Conservation (phyloP, 2,797 vertebrate genomes). For the Sebastolobus alascanus region DNA sequence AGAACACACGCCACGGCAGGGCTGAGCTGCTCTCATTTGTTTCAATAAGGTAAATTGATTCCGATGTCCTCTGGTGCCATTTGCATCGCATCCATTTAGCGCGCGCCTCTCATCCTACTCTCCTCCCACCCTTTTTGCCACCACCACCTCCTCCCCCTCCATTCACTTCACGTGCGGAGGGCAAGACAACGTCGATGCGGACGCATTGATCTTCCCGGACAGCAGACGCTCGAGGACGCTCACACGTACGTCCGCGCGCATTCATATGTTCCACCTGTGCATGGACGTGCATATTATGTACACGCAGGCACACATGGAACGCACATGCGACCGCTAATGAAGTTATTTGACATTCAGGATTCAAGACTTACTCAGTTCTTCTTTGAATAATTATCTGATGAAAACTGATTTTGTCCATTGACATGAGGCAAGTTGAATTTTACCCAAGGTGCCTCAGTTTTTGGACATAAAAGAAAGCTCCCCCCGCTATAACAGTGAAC, state of each 20-base stretch:
- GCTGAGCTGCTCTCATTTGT: slow-evolving; percentile 84
- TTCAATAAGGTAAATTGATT: slow-evolving; percentile 89
- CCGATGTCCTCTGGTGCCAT: slow-evolving; percentile 82
- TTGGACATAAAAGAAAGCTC: not conserved
- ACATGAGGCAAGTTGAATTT: not conserved
- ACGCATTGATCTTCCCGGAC: slow-evolving; percentile 72
- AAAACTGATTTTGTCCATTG: too few relatives aligned
- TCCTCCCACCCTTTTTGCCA: slow-evolving; percentile 41
- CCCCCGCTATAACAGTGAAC: not conserved
- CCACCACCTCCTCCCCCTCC: slow-evolving; percentile 51
- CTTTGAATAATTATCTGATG: too few relatives aligned
- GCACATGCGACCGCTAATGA: not conserved
- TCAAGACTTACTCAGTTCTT: not conserved
- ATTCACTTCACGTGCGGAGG: slow-evolving; percentile 73
- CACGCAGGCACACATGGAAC: slow-evolving; percentile 12
- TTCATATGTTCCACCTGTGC: slow-evolving; percentile 40
- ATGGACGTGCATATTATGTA: slow-evolving; percentile 15
- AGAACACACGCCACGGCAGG: slow-evolving; percentile 58
- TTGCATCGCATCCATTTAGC: slow-evolving; percentile 84
- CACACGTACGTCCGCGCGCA: not conserved
- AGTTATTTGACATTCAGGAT: slow-evolving; percentile 9
- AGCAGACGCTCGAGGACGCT: slow-evolving; percentile 41
- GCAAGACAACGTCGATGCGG: slow-evolving; percentile 69
- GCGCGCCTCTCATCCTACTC: slow-evolving; percentile 61
- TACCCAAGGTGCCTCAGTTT: not conserved